Base-by-base conservation (phyloP, 2,113 vertebrate species). In the Anas platyrhynchos region DNA sequence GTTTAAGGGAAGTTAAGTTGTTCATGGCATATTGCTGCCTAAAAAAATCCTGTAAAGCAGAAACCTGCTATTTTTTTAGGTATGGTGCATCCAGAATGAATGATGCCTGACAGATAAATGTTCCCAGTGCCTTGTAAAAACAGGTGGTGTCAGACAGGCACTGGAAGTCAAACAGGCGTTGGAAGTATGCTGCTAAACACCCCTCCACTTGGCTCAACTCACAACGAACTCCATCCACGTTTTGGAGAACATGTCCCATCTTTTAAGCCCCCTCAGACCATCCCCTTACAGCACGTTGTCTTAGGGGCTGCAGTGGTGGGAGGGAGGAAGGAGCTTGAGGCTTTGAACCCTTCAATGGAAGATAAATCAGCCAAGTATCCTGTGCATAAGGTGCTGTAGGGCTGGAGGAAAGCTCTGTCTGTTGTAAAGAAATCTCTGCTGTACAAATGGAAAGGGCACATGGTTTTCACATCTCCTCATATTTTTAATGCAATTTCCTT, bases 281-380 rank as follows among this genome's bases (percentile, higher is more conserved):
- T 21, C 36, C 55, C 25, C 41, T 15, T 16, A 5, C n/a, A 83
- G 29, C 23, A 4, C 32, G 16, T 15, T 46, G 5, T 76, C 18
- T 3, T 0, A 0, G 32, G 48, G 54, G 48, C 56, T 25, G 26
- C 20, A 54, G 20, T 32, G 16, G 6, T 0, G 5, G 68, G 29
- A 27, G 21, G 27, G 44, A 46, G 36, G 27, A 68, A 48, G 48
- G 15, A 66, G 41, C 2, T 3, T 32, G 26, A 46, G 23, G 12
- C 4, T 56, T 74, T 54, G 4, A 27, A 79, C 14, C 73, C 62
- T 56, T 69, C 48, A 34, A 18, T 34, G 36, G 34, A 58, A 38
- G 26, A 31, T 6, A 50, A 72, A 68, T 16, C 13, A 62, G 56
- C 46, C 0, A 1, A 32, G 12, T 65, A 16, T 83, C 58, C 38